Base-by-base conservation (phyloP, 2,888 invertebrate species). In the Hydropsyche betteni region DNA sequence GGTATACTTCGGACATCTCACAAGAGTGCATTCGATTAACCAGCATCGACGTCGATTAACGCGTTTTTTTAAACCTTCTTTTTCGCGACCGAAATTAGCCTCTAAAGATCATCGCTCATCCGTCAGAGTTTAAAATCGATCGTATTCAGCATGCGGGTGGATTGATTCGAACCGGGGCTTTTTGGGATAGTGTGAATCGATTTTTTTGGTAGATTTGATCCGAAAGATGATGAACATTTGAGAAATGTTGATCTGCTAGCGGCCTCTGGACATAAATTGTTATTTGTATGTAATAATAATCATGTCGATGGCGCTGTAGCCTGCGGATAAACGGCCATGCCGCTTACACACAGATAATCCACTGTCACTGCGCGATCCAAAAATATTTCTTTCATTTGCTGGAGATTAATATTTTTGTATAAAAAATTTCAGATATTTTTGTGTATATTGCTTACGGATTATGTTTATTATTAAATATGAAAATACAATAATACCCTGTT, bases 231-330 rank as follows among this genome's bases (percentile, higher is more conserved):
- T 76, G 55, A 64, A 76, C 74, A 73, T 52, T 44, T 58, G 14
- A 69, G 68, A 38, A 58, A 16, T 16, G 50, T 14, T n/a, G 53
- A 44, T 16, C 55, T 74, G 74, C 44, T 44, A 69, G 74, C 51
- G 74, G 68, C 50, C 71, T 55, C 58, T 58, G 70, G 68, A 58
- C 70, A 76, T 76, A 76, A 76, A 76, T 76, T 74, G 74, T 68
- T 76, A 76, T 74, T 76, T 51, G 64, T 77, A 75, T 51, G 64
- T 77, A 77, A 77, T 77, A 68, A 77, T 77, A 77, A 77, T 77
- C 77, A 77, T 77, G 75, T 77, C 77, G 75, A 72, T 75, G 64
- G 55, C 58, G 69, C 50, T 76, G 70, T 74, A 50, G 76, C 76
- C 76, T 50, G 70, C 74, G 76, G 76, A 61, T 70, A 70, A 70